Percentiles rank a stretch among this genome's conserved stretches.
These are phyloP conservation scores for Labeo catla DNA, from an alignment of 2,113 vertebrate species.

Conservation along the genomic window DNA sequence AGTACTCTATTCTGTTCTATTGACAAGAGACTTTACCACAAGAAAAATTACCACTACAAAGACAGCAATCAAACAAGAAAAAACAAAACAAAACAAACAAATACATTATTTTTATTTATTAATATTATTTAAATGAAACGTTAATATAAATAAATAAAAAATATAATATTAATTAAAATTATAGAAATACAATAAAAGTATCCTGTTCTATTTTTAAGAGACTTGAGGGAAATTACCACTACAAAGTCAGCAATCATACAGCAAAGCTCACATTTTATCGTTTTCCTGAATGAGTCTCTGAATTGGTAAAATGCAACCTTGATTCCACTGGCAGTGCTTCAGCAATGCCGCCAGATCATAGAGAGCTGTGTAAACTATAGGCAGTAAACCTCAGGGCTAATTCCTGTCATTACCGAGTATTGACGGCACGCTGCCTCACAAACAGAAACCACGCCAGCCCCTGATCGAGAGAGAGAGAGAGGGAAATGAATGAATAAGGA, in stretches of 20 bases:
- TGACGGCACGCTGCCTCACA: constrained; percentile 65
- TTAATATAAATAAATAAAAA: too few relatives aligned
- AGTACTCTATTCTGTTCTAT: too few relatives aligned
- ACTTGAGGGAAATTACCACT: not conserved
- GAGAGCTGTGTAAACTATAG: not conserved
- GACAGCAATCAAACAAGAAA: too few relatives aligned
- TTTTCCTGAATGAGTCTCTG: not conserved
- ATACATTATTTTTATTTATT: too few relatives aligned
- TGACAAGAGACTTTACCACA: too few relatives aligned
- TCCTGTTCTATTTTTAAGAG: too few relatives aligned
- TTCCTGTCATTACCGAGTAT: constrained; percentile 73
- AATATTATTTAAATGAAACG: too few relatives aligned
- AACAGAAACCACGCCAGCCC: constrained; percentile 2
- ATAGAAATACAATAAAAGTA: too few relatives aligned
- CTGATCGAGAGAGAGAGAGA: not conserved
- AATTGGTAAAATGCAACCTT: not conserved
- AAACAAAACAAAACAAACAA: too few relatives aligned
- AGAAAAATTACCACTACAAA: too few relatives aligned
- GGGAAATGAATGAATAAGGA: constrained; percentile 66
- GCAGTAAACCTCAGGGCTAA: constrained; percentile 66
- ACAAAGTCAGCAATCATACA: not conserved
- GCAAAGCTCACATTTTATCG: too few relatives aligned
- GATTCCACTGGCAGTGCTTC: not conserved
- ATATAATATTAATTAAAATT: too few relatives aligned
- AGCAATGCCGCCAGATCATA: not conserved